Evolutionary conservation across 2,888 invertebrate genomes (phyloP), one percentile per base, ranked within the genome.

Genomic region (Poecilobothrus nobilitatus): DNA sequence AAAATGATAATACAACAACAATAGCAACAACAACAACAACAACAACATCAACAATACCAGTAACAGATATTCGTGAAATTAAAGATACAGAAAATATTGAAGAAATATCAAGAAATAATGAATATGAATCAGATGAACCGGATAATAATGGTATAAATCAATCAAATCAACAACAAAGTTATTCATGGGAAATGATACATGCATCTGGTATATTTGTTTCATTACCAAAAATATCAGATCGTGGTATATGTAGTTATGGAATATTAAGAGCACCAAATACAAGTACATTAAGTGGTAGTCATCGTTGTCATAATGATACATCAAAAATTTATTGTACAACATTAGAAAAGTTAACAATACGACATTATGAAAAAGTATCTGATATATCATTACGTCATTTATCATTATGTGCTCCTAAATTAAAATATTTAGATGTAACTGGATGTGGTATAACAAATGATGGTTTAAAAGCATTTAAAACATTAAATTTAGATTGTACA

Each of bases 401-500:
- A 66, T 84, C 85, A 0, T 83, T 84, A 0, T 86, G 88, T 0
- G 87, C 88, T 0, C 87, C 87, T 0, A 78, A 83, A 68, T 77
- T 91, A 18, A 77, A 81, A 9, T 80, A 80, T 27, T 76, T 92
- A 0, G 91, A 92, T 78, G 85, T 92, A 1, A 86, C 87, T 0
- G 86, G 87, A 0, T 89, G 90, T 0, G 82, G 84, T 1, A 88
- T 91, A 0, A 89, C 89, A 0, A 77, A 78, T 7, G 75, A 80
- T 0, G 91, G 88, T 0, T 83, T 91, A 0, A 82, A 84, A n/a
- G 79, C 81, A 0, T 92, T 91, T 72, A 85, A 84, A 66, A 80
- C 79, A 0, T 75, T 83, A 0, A 84, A 88, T 69, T 88, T 89
- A 0, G 84, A 88, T 41, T 88, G 88, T 72, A 79, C 84, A 66